Base-by-base conservation (phyloP, 2,113 vertebrate species). In the Thalassoma bifasciatum region DNA sequence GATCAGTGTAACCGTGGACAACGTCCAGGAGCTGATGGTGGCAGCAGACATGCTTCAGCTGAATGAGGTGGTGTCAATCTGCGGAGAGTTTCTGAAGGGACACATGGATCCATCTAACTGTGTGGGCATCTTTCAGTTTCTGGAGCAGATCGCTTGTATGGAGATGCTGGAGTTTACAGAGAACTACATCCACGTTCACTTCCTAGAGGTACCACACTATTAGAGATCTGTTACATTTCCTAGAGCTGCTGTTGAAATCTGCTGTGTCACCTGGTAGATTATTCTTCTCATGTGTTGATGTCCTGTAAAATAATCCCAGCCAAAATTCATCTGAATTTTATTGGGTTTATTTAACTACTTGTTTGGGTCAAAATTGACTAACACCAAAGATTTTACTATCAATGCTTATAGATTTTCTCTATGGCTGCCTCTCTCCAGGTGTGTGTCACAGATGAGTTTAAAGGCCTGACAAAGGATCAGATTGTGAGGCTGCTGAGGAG, bases 21-120 rank as follows among this genome's bases (percentile, higher is more conserved):
- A 97, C 16, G 97, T 98, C 2, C 97, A 98, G 91, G 96, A 98
- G 84, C 86, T 99, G 91, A 97, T 98, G 89, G 91, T 98, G 66
- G 97, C 98, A 2, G 98, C 98, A 0, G 98, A 99, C 91, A 99
- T 99, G 97, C 94, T 99, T 77, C 97, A 99, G 93, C 93, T 98
- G 61, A 95, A 84, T 16, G 96, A 98, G 90, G 96, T 99, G 81
- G 96, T 99, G 83, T 90, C 94, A 53, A 95, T 98, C 72, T 98
- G 97, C 64, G 96, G 97, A 67, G 96, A 96, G 78, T 99, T 99
- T 91, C 93, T 99, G 37, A 97, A 97, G 76, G 93, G 94, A 34
- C 96, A 99, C 83, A 94, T 98, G 85, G 97, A 99, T 75, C 95
- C 96, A 0, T 88, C 92, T 72, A 99, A 99, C 91, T 98, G 97